Conservation (phyloP, 35 echinoderm and acorn worm species). For the Ophioderma brevispina region DNA sequence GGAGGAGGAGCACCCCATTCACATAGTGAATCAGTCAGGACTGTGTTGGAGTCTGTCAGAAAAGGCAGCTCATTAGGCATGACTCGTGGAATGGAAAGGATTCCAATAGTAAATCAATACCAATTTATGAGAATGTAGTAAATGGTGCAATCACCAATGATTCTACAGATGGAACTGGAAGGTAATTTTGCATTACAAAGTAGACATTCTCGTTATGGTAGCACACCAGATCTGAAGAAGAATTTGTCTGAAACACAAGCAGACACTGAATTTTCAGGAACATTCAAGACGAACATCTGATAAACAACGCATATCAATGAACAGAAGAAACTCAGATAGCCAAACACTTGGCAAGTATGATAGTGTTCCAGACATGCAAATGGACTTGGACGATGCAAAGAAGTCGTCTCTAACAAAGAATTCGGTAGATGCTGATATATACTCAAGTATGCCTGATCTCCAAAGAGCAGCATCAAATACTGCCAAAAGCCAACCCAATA, state of each 20-base stretch:
- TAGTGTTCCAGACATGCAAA: slow-evolving; percentile 53
- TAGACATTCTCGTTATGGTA: background rate
- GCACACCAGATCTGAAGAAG: background rate
- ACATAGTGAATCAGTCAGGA: background rate
- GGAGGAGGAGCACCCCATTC: background rate
- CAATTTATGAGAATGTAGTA: background rate
- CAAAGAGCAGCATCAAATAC: background rate
- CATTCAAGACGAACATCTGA: background rate
- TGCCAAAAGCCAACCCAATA: background rate
- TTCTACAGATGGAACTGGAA: background rate
- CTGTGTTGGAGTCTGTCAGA: background rate
- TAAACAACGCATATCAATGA: background rate
- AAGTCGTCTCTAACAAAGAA: background rate
- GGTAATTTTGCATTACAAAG: background rate
- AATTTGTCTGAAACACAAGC: background rate
- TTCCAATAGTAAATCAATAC: background rate
- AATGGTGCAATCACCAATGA: background rate
- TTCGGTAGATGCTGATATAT: background rate
- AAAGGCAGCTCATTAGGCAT: slow-evolving; percentile 27
- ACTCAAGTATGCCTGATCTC: background rate
- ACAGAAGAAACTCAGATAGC: background rate
- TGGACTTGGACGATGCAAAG: background rate
- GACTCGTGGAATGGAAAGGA: slow-evolving; percentile 47
- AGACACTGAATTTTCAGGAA: background rate
- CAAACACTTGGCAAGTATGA: background rate